Base-by-base conservation (phyloP, 35 echinoderm and acorn worm species). In the Ptychodera flava region DNA sequence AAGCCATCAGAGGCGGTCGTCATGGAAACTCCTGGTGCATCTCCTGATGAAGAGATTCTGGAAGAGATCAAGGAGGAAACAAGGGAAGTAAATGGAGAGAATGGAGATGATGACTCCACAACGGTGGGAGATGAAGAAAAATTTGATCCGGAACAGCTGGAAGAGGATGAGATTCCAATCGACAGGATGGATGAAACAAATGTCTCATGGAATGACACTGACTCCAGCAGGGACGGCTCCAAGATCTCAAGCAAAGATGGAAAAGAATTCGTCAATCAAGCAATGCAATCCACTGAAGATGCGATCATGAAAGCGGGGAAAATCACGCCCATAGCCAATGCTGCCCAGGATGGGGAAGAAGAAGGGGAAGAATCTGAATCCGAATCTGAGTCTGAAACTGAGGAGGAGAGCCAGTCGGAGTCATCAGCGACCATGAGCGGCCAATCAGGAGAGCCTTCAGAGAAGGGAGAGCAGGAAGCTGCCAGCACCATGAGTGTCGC, bases 161-260 rank as follows among this genome's bases (percentile, higher is more conserved):
- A 89, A 79, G 85, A 92, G 16, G 86, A 84, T 64, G 52, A 64
- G 22, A 64, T 64, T 64, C 45, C 45, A 22, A 64, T 64, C 45
- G 45, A 64, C 45, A 64, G 45, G 45, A 64, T 64, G 45, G 45
- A 64, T 64, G 45, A 64, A 64, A 64, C 45, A 64, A 64, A 64
- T 64, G 45, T 64, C 6, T 64, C 45, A 6, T 64, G 45, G 45
- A 64, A 64, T 64, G 45, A 64, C 45, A 64, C 45, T 22, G 45
- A 64, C 22, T 64, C 45, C 22, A 64, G 45, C 22, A 64, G 22
- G 22, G 22, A 22, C 22, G 6, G 6, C 22, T 64, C 45, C 22
- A 64, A 64, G 22, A 64, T 22, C 6, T 64, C 45, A 6, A 64
- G 45, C 22, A 64, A 64, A 64, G 45, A 64, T 64, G 45, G 45